These are phyloP conservation scores for Epirrita christyi DNA, from an alignment of 2,888 invertebrate genomes.

Conservation along the genomic window DNA sequence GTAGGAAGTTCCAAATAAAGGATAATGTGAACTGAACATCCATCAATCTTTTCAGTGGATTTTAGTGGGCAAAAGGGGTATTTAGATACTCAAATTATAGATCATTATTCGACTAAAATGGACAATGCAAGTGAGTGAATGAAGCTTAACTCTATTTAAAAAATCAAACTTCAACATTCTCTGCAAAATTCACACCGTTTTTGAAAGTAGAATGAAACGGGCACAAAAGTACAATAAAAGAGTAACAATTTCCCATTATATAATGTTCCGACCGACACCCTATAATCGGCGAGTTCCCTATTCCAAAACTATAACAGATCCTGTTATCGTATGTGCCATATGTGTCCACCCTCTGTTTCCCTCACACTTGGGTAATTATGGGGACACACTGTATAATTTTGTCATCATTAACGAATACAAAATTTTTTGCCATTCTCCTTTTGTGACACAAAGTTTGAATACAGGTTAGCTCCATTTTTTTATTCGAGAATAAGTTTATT, in stretches of 20 bases:
- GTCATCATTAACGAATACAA: conserved; percentile 20
- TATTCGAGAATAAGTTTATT: neutral
- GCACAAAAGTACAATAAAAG: neutral
- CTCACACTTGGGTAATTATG: conserved; percentile 31
- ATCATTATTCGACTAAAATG: no score
- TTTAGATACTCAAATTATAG: no score
- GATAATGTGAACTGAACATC: no score
- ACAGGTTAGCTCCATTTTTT: neutral
- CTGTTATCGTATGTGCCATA: conserved; percentile 36
- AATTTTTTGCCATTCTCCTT: conserved; percentile 3
- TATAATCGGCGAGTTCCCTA: conserved; percentile 18
- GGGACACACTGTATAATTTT: conserved; percentile 32
- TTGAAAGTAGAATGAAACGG: neutral
- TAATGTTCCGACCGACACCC: conserved; percentile 17
- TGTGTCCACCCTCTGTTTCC: conserved; percentile 31
- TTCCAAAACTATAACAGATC: conserved; percentile 35
- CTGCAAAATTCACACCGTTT: neutral
- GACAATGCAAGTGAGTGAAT: no score
- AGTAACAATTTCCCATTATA: conserved; percentile 2
- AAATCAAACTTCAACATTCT: no score
- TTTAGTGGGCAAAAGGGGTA: no score
- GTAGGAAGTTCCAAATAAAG: no score
- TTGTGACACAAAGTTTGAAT: neutral
- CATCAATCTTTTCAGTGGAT: no score
- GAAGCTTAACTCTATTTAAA: neutral